A percentile compares a stretch with the other conserved stretches of the same genome.
These are phyloP conservation scores for Tenthredo amoena DNA, from an alignment of 2,888 invertebrate species.

Conservation along the genomic window DNA sequence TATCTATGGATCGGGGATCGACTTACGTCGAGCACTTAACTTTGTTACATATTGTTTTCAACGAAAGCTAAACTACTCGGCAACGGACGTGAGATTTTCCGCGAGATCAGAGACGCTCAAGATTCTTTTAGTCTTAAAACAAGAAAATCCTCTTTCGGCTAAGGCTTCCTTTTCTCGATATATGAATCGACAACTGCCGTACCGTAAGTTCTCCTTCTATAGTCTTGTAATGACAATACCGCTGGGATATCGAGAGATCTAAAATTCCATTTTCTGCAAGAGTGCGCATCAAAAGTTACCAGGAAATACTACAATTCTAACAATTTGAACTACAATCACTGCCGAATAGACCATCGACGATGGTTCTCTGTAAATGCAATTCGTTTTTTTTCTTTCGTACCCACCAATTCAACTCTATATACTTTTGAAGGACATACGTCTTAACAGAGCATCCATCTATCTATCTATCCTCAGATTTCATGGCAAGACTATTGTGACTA, in stretches of 20 bases:
- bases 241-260: background rate
- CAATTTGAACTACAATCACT: background rate
- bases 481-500: background rate
- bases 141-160: constrained; percentile 34
- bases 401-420: no score
- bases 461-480: background rate
- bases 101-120: constrained; percentile 23
- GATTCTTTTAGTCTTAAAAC: background rate
- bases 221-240: background rate
- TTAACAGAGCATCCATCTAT: background rate
- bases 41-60: constrained; percentile 45
- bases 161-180: constrained; percentile 5
- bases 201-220: background rate
- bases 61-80: background rate
- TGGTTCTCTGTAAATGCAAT: background rate
- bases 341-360: background rate
- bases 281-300: background rate
- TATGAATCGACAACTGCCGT: constrained; percentile 18
- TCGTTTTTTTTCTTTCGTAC: background rate
- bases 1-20: constrained; percentile 46
- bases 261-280: constrained; percentile 13
- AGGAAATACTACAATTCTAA: background rate
- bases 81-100: constrained; percentile 21
- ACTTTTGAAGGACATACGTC: no score
- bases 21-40: constrained; percentile 43